These are phyloP conservation scores for Eupithecia pulchellata DNA, from an alignment of 2,888 invertebrate species.

Conservation along the genomic window DNA sequence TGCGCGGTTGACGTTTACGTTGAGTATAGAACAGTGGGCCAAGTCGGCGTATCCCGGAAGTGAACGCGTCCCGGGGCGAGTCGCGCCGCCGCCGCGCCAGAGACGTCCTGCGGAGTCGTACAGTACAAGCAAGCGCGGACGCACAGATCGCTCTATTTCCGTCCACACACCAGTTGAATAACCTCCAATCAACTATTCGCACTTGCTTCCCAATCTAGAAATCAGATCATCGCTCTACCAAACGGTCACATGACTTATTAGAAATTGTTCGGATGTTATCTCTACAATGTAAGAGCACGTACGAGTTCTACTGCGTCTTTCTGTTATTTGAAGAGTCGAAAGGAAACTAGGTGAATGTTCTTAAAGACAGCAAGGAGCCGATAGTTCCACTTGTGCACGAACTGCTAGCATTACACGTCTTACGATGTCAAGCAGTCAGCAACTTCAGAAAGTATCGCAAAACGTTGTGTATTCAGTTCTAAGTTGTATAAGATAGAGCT, in stretches of 20 bases:
- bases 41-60: conserved; percentile 72
- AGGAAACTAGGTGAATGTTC: conserved; percentile 24
- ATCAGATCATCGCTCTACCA: conserved; percentile 52
- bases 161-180: conserved; percentile 82
- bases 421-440: neutral
- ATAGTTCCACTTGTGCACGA: conserved; percentile 55
- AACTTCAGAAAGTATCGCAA: neutral
- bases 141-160: conserved; percentile 78
- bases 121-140: conserved; percentile 58
- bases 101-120: conserved; percentile 50
- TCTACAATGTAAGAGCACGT: conserved; percentile 9
- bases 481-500: neutral
- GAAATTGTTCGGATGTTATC: conserved; percentile 14
- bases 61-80: conserved; percentile 46
- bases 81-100: conserved; percentile 49
- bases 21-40: conserved; percentile 55
- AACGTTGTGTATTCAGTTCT: neutral
- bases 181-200: conserved; percentile 85
- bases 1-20: conserved; percentile 40
- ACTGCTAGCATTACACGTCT: conserved; percentile 22
- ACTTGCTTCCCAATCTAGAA: conserved; percentile 73
- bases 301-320: conserved; percentile 16
- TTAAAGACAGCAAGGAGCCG: conserved; percentile 34
- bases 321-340: conserved; percentile 28
- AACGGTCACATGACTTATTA: conserved; percentile 48